Conservation (phyloP, 1,140 invertebrate species). For the Copidosoma floridanum region DNA sequence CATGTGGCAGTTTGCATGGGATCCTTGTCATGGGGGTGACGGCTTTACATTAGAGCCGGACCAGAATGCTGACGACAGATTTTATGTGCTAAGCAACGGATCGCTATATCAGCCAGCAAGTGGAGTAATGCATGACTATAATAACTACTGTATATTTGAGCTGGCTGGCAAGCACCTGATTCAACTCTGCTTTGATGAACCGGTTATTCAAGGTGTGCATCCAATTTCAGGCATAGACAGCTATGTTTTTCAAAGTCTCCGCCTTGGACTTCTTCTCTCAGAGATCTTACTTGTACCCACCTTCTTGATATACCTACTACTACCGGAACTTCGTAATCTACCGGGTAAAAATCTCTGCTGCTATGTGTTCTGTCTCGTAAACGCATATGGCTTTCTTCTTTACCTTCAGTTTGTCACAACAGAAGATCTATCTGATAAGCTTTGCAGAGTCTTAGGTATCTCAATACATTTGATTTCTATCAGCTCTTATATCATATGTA, state of each 20-base stretch:
- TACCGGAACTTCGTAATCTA: constrained; percentile 58
- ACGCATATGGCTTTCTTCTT: constrained; percentile 54
- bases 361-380: constrained; percentile 53
- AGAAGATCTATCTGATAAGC: constrained; percentile 37
- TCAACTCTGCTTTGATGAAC: constrained; percentile 25
- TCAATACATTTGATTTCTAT: too few relatives aligned
- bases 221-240: too few relatives aligned
- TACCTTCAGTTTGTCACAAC: constrained; percentile 48
- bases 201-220: too few relatives aligned
- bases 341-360: constrained; percentile 59
- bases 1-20: not conserved
- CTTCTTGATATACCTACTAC: constrained; percentile 55
- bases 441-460: constrained; percentile 57
- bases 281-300: constrained; percentile 58
- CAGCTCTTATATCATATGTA: too few relatives aligned
- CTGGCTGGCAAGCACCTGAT: constrained; percentile 8
- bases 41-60: constrained; percentile 54
- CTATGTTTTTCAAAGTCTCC: too few relatives aligned
- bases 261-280: constrained; percentile 51
- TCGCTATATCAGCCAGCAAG: constrained; percentile 51
- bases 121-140: constrained; percentile 1
- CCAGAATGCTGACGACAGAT: constrained; percentile 50
- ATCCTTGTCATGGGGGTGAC: constrained; percentile 14
- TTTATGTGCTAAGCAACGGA: constrained; percentile 57
- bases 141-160: constrained; percentile 30